Conservation (phyloP, 2,113 vertebrate species). For the Notarius quadriscutis region DNA sequence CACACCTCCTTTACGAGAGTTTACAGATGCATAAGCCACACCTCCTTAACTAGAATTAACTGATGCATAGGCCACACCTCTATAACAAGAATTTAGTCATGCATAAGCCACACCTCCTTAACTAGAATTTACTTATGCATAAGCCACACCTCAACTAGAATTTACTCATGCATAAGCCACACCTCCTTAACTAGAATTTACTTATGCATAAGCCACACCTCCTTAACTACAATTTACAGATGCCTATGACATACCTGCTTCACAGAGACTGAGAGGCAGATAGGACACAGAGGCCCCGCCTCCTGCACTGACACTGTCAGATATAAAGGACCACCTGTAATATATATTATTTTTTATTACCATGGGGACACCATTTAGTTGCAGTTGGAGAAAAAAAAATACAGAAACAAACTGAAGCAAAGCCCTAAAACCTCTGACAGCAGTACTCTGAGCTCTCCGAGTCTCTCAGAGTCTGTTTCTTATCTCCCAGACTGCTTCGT, state of each 20-base stretch:
- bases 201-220: background rate
- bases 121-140: background rate
- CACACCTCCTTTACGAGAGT: background rate
- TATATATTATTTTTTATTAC: no score
- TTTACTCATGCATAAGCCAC: background rate
- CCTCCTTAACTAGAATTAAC: background rate
- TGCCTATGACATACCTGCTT: no score
- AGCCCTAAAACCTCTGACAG: constrained; percentile 19
- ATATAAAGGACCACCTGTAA: no score
- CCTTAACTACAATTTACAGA: background rate
- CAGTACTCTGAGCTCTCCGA: constrained; percentile 23
- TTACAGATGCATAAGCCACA: background rate
- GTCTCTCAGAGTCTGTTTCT: constrained; percentile 28
- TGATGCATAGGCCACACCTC: background rate
- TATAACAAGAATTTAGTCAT: background rate
- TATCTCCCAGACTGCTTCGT: constrained; percentile 44
- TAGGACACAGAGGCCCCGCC: background rate
- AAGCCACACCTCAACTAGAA: background rate
- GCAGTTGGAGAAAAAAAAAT: background rate
- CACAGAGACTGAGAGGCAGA: no score
- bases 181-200: background rate
- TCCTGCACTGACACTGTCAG: no score
- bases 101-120: background rate
- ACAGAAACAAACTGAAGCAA: constrained; percentile 25
- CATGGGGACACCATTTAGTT: constrained; percentile 7